Conservation (phyloP, 2,888 invertebrate species). For the Plagodis dolabraria region DNA sequence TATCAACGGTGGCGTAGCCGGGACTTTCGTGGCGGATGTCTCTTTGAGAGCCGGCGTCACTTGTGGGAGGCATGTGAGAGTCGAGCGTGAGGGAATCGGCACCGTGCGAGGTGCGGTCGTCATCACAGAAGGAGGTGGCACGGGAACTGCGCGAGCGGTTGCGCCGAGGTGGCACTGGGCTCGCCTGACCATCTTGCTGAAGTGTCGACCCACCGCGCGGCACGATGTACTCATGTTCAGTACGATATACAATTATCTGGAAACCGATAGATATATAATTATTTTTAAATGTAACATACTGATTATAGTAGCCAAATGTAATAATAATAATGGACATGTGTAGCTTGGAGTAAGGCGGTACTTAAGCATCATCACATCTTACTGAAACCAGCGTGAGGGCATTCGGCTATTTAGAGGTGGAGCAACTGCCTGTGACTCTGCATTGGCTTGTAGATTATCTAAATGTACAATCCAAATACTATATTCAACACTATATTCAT, state of each 20-base stretch:
- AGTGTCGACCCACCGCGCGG: conserved; percentile 65
- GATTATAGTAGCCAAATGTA: too few relatives aligned
- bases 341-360: neutral
- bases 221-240: conserved; percentile 87
- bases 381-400: too few relatives aligned
- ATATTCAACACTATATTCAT: too few relatives aligned
- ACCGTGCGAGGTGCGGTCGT: conserved; percentile 89
- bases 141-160: conserved; percentile 84
- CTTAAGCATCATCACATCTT: too few relatives aligned
- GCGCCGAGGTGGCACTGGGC: conserved; percentile 82
- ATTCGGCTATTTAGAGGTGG: too few relatives aligned
- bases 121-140: conserved; percentile 85
- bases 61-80: conserved; percentile 62
- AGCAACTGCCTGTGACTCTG: too few relatives aligned
- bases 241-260: conserved; percentile 87
- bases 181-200: conserved; percentile 59
- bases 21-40: conserved; percentile 78
- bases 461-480: too few relatives aligned
- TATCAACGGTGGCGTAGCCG: conserved; percentile 92
- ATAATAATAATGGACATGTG: neutral
- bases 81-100: conserved; percentile 87
- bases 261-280: conserved; percentile 40
- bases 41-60: conserved; percentile 64
- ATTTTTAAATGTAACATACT: too few relatives aligned
- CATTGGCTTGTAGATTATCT: too few relatives aligned